Conservation (phyloP, 2,113 vertebrate genomes). For the Peromyscus californicus region DNA sequence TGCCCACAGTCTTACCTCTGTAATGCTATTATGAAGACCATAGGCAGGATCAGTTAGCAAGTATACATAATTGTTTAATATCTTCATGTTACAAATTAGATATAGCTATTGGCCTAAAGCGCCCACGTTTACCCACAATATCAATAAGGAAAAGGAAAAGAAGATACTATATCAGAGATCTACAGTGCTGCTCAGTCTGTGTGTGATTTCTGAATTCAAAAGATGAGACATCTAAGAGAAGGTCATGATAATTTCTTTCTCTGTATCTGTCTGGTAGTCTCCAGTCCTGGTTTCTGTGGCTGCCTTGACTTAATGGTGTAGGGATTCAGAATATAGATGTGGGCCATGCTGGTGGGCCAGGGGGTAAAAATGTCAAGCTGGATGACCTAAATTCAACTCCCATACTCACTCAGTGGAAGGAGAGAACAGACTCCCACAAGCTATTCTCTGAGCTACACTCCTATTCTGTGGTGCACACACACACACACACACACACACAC, state of each 20-base stretch:
- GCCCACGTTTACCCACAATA: background rate
- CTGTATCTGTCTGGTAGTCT: background rate
- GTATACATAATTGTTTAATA: background rate
- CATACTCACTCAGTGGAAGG: background rate
- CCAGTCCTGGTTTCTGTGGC: background rate
- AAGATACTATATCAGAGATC: background rate
- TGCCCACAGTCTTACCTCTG: background rate
- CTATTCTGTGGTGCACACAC: background rate
- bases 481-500: background rate
- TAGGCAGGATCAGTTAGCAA: background rate
- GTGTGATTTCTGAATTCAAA: slow-evolving; percentile 27
- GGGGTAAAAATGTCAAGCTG: background rate
- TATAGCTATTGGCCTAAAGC: background rate
- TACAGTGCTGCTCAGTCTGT: background rate
- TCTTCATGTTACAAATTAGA: background rate
- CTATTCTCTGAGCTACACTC: background rate
- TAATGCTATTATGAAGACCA: background rate
- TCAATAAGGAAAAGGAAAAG: background rate
- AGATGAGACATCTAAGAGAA: background rate
- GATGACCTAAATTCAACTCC: background rate
- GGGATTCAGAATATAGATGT: background rate
- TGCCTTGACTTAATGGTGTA: background rate
- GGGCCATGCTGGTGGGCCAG: background rate
- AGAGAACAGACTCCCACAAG: background rate
- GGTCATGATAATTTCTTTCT: background rate